These are phyloP conservation scores for Scotopteryx bipunctaria DNA, from an alignment of 2,888 invertebrate species.

Conservation along the genomic window DNA sequence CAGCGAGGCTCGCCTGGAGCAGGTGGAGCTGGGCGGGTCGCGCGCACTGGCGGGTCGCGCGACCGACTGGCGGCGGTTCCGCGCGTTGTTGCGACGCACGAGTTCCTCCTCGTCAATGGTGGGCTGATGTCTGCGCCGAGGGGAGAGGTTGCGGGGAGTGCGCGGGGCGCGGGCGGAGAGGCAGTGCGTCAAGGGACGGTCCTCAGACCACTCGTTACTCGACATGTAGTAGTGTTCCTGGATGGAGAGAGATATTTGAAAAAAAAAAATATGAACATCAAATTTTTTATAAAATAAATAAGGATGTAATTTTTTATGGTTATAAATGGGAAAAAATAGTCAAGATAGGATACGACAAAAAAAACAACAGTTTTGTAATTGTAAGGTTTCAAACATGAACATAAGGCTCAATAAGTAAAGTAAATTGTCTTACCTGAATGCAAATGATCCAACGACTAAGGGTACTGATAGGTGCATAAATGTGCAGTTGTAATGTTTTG, in stretches of 20 bases:
- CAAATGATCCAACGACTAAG: constrained; percentile 18
- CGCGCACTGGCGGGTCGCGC: constrained; percentile 65
- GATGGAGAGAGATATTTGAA: constrained; percentile 29
- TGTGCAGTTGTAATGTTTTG: constrained; percentile 26
- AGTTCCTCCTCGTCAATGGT: constrained; percentile 53
- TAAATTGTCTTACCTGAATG: constrained; percentile 21
- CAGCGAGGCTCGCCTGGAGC: constrained; percentile 64
- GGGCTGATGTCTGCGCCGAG: constrained; percentile 48
- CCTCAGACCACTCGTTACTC: constrained; percentile 65
- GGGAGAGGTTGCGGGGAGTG: constrained; percentile 58
- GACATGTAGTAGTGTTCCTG: constrained; percentile 71
- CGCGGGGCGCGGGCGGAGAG: constrained; percentile 63
- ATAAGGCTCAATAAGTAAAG: neutral
- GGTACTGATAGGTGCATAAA: constrained; percentile 20
- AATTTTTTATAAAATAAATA: too few relatives aligned
- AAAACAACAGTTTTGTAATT: too few relatives aligned
- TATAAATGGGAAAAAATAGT: too few relatives aligned
- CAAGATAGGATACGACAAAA: too few relatives aligned
- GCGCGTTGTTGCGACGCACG: constrained; percentile 61
- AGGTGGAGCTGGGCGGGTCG: constrained; percentile 59
- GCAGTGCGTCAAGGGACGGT: constrained; percentile 67
- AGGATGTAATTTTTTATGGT: too few relatives aligned
- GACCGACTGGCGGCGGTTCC: constrained; percentile 60
- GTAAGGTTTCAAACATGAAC: neutral
- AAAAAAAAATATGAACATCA: neutral